Conservation (phyloP, 1,140 invertebrate genomes). For the Conus ventricosus region DNA sequence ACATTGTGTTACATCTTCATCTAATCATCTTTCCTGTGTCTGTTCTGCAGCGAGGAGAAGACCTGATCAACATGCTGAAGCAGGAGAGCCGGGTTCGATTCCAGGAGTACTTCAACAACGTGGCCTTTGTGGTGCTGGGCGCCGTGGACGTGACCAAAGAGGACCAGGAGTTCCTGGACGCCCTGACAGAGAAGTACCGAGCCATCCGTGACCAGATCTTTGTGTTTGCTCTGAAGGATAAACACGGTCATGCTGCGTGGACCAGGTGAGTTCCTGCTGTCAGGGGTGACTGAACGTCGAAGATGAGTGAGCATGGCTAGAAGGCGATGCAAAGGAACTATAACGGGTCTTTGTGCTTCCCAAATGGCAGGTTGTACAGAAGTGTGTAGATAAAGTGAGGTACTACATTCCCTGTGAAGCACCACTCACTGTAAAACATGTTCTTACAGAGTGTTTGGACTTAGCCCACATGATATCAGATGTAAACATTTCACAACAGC, state of each 20-base stretch:
- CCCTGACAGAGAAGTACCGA: slow-evolving; percentile 65
- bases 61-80: slow-evolving; percentile 43
- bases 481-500: too few relatives aligned
- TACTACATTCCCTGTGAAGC: too few relatives aligned
- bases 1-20: too few relatives aligned
- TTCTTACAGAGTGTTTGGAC: too few relatives aligned
- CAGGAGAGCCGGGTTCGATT: slow-evolving; percentile 48
- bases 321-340: too few relatives aligned
- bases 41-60: slow-evolving; percentile 44
- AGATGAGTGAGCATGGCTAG: too few relatives aligned
- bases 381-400: not conserved
- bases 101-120: slow-evolving; percentile 63
- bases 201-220: slow-evolving; percentile 63
- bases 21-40: too few relatives aligned
- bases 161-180: slow-evolving; percentile 62
- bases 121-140: slow-evolving; percentile 58
- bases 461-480: too few relatives aligned
- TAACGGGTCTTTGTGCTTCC: not conserved
- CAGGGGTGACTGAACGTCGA: not conserved
- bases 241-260: slow-evolving; percentile 55
- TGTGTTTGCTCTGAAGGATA: slow-evolving; percentile 57
- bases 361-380: not conserved
- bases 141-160: slow-evolving; percentile 54
- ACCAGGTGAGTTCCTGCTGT: slow-evolving; percentile 52
- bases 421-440: too few relatives aligned